phyloP scores from a whole-genome alignment of 2,797 vertebrate genomes.

The Galagoides demidoff region DNA sequence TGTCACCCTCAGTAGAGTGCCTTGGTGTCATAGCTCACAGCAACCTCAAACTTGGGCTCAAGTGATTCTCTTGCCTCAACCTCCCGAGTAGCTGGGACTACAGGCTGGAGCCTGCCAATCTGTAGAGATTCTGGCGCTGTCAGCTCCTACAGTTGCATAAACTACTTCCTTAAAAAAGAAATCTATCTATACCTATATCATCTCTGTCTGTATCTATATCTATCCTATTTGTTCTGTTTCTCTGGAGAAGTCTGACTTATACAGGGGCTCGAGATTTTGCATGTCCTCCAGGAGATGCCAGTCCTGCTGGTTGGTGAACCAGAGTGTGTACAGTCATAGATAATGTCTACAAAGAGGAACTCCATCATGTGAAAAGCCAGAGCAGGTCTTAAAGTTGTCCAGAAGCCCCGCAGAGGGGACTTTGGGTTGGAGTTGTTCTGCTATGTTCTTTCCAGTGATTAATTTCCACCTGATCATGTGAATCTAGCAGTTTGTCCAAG shows the following conservation, averaged over 20 bases:
- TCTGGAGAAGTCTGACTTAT: background rate
- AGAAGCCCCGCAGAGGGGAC: background rate
- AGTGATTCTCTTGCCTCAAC: too few species aligned
- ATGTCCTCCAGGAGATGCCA: background rate
- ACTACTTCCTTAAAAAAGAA: background rate
- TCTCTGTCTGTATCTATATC: background rate
- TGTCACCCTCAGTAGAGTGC: too few species aligned
- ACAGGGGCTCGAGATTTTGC: background rate
- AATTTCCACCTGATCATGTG: background rate
- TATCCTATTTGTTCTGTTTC: background rate
- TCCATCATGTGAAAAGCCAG: background rate
- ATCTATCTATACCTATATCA: background rate
- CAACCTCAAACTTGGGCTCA: too few species aligned
- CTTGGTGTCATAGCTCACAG: too few species aligned
- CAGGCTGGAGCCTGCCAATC: background rate
- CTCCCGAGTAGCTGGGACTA: too few species aligned
- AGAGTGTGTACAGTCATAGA: background rate
- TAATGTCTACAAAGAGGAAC: accelerated
- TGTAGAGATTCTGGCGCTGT: background rate
- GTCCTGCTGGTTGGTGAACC: background rate
- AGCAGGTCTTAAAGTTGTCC: background rate
- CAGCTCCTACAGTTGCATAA: accelerated
- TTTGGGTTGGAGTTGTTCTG: too few species aligned
- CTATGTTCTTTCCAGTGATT: background rate
- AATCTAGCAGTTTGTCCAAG: background rate